Conservation (phyloP, 2,888 invertebrate species). For the Anorthoa munda region DNA sequence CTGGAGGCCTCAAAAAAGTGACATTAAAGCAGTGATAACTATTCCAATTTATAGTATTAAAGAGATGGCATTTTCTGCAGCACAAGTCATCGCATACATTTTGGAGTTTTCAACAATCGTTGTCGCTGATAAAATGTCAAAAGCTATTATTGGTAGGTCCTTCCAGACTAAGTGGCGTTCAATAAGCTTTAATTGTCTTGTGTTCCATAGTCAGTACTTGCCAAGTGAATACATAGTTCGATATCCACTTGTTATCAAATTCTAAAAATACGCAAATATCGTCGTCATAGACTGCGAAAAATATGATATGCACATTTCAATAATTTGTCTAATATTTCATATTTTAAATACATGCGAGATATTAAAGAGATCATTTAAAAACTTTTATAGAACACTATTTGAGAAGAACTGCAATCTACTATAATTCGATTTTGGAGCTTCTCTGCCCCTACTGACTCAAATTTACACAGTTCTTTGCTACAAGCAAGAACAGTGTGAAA, state of each 20-base stretch:
- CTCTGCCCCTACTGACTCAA: neutral
- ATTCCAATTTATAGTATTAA: neutral
- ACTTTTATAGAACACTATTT: neutral
- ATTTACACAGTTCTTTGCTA: neutral
- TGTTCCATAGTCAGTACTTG: neutral
- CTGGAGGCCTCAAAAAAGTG: neutral
- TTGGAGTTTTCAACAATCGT: neutral
- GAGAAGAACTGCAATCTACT: neutral
- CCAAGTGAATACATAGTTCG: neutral
- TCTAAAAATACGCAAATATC: neutral
- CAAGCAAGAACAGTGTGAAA: conserved; percentile 1
- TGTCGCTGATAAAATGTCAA: too few species aligned
- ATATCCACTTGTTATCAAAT: neutral
- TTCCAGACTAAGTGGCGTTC: too few species aligned
- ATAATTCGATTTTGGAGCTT: neutral
- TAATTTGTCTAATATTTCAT: too few species aligned
- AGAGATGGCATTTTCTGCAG: neutral
- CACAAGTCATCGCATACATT: neutral
- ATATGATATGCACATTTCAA: neutral
- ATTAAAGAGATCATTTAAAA: neutral
- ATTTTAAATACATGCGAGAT: too few species aligned
- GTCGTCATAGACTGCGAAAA: neutral
- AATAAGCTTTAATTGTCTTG: too few species aligned
- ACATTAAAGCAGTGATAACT: neutral
- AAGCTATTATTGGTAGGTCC: too few species aligned